Conservation (phyloP, 2,113 vertebrate genomes). For the Nesoenas mayeri region DNA sequence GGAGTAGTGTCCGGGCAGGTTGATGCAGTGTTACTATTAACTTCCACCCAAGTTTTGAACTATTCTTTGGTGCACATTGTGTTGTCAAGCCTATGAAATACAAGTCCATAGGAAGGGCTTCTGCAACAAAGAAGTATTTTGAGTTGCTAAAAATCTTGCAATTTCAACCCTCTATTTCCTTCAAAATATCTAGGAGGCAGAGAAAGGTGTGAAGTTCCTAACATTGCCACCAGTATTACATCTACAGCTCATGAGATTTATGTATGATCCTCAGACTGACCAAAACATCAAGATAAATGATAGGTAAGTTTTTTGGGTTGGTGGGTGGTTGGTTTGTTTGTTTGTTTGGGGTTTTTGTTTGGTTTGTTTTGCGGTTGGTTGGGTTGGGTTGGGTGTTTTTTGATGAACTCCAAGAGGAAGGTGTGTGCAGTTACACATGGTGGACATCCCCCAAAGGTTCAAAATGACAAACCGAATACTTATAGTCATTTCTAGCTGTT, state of each 20-base stretch:
- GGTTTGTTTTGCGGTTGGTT: too few species aligned
- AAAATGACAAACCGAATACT: background rate
- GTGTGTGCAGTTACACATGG: background rate
- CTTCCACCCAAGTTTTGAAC: background rate
- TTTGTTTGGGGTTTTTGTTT: too few species aligned
- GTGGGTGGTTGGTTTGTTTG: too few species aligned
- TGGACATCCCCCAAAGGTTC: background rate
- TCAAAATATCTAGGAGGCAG: conserved; percentile 85
- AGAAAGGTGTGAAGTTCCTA: conserved; percentile 98
- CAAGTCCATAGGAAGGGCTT: background rate
- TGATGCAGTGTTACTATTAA: background rate
- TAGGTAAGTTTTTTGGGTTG: conserved; percentile 75
- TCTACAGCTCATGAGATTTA: conserved; percentile 98
- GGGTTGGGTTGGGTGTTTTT: too few species aligned
- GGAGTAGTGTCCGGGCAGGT: background rate
- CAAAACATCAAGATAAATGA: conserved; percentile 99
- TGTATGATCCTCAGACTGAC: conserved; percentile 99
- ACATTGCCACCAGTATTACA: conserved; percentile 97
- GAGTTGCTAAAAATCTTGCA: background rate
- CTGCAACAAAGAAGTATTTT: background rate
- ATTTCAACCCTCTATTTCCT: background rate
- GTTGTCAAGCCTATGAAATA: background rate
- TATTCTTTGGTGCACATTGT: background rate
- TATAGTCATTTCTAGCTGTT: background rate
- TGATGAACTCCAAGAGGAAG: background rate